These are phyloP conservation scores for Meloidogyne exigua DNA, from an alignment of 1,140 invertebrate species.

Conservation along the genomic window DNA sequence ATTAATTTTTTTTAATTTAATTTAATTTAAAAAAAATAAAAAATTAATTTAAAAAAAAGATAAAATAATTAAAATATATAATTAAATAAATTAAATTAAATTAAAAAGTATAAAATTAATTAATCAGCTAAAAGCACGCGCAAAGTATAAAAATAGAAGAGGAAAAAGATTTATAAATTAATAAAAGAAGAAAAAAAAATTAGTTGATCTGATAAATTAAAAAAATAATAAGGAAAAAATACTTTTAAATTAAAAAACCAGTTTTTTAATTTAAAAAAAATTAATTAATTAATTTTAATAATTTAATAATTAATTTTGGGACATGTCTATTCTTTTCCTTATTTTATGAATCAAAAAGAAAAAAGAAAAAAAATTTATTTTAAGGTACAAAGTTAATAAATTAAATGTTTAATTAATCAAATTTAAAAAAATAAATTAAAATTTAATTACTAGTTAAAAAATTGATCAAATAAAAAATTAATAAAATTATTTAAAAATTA, in stretches of 20 bases:
- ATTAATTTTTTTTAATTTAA: too few relatives aligned
- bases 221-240: background rate
- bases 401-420: background rate
- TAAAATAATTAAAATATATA: too few relatives aligned
- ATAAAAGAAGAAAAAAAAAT: background rate
- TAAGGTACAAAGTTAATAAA: constrained; percentile 1
- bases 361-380: background rate
- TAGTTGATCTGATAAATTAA: constrained; percentile 1
- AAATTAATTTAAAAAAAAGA: too few relatives aligned
- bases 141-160: too few relatives aligned
- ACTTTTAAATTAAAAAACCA: background rate
- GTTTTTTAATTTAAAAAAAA: background rate
- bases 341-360: background rate
- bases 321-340: background rate
- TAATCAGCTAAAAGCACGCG: too few relatives aligned
- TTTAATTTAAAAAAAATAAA: too few relatives aligned
- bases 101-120: too few relatives aligned
- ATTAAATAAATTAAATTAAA: too few relatives aligned
- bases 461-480: background rate
- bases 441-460: background rate
- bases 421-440: background rate
- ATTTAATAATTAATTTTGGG: background rate
- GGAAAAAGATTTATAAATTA: too few relatives aligned
- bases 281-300: background rate
- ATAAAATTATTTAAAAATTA: too few relatives aligned